Base-by-base conservation (phyloP, 2,888 invertebrate genomes). In the Podotricha telesiphe region DNA sequence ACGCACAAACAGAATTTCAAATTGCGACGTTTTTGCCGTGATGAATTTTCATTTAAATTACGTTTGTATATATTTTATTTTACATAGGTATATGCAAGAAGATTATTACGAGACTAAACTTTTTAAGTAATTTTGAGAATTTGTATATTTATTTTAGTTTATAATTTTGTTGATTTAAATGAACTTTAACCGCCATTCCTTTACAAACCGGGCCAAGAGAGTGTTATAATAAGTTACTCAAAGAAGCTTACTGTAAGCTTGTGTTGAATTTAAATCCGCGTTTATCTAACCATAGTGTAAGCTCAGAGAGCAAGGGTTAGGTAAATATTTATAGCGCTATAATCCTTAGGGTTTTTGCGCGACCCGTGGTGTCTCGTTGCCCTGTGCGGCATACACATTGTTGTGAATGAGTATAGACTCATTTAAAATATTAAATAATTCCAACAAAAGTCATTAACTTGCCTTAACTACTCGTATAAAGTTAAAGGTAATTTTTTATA, bases 261-360 rank as follows among this genome's bases (percentile, higher is more conserved):
- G 62, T 62, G 47, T 62, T 62, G 62, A 62, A 48, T 62, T 62
- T 62, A 62, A 62, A 62, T 62, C 62, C 62, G 62, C 48, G 62
- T 62, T 48, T 62, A 62, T 62, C 62, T 62, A 48, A 62, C 62
- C 62, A 62, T 62, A 62, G 62, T 78, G 62, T 62, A 62, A 62
- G 62, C 62, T 62, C 34, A 48, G 48, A 48, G 48, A 62, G 79
- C 80, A 82, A 86, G 84, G 86, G 84, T 84, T 83, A 81, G 81
- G 84, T 85, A 86, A 88, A 89, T 89, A 87, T 90, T 89, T 88
- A 84, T 81, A 81, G 83, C 82, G 80, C 77, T 81, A 82, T 89
- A 88, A 88, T 88, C 87, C 87, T 80, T 76, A 74, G 76, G 82
- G 85, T 86, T 88, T 87, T 87, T 88, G 84, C 74, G 72, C 65